Evolutionary conservation across 2,888 invertebrate species (phyloP).

Genomic region (Scaptomyza polygonia): DNA sequence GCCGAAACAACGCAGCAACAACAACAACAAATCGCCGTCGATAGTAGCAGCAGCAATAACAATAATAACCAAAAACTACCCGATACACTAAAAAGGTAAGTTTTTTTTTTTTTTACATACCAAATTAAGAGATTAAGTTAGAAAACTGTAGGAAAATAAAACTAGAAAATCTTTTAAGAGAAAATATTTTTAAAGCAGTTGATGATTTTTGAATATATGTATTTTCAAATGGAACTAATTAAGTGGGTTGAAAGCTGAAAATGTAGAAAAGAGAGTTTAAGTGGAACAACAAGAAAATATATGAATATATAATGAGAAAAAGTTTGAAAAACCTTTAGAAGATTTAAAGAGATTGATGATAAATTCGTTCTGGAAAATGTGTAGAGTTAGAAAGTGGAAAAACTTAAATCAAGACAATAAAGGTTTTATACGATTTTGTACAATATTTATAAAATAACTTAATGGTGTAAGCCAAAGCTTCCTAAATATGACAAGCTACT

Average conservation of each 20-base stretch:
- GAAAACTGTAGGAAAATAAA: not conserved
- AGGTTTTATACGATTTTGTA: too few species aligned
- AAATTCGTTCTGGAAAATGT: not conserved
- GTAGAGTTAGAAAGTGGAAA: not conserved
- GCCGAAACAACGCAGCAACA: constrained; percentile 95
- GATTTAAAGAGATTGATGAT: not conserved
- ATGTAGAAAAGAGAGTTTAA: not conserved
- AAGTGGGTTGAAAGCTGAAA: not conserved
- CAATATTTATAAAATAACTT: too few species aligned
- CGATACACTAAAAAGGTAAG: constrained; percentile 78
- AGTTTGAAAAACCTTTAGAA: too few species aligned
- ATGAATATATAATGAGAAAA: not conserved
- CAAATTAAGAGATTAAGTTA: not conserved
- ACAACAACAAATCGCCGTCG: constrained; percentile 71
- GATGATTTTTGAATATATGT: not conserved
- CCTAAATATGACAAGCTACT: too few species aligned
- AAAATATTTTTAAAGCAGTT: not conserved
- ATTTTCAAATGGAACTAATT: not conserved
- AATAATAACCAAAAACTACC: constrained; percentile 53
- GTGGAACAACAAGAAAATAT: not conserved
- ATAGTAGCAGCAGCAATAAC: constrained; percentile 90
- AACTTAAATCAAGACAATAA: not conserved
- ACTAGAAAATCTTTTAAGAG: not conserved
- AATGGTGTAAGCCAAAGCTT: too few species aligned
- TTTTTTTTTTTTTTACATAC: constrained; percentile 1